Base-by-base conservation (phyloP, 2,797 vertebrate species). In the Glyptemys insculpta region DNA sequence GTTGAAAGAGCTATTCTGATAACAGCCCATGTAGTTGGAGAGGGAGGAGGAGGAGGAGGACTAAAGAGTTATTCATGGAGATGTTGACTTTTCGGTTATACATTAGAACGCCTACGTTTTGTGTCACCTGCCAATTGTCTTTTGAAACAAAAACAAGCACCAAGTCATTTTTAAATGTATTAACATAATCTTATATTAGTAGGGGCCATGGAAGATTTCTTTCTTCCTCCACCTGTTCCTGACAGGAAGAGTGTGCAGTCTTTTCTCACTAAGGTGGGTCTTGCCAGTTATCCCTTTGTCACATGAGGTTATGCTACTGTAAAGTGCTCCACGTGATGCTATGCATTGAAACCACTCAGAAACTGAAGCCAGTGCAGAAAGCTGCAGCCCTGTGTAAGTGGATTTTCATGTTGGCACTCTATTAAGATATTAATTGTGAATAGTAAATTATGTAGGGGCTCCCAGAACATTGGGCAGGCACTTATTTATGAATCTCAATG, bases 1-100 rank as follows among this genome's bases (percentile, higher is more conserved):
- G 80, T 87, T 87, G 90, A 95, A 87, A 97, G 78, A 92, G 47
- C 80, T 95, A 86, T 90, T 96, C 96, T 93, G 96, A 95, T 97
- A 91, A 87, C 54, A 95, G 93, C 86, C 54, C 37, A 47, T 88
- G 34, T 65, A 62, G 54, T 79, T 82, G 50, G 54, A 93, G 95
- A 91, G 65, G 47, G 62, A 91, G 79, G 41, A 65, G 65, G 41
- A 65, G 65, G 41, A 49, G 80, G 44, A 65, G 65, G 47, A 49
- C 29, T 89, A 4, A 76, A 76, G 93, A 82, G 86, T 95, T 96
- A 94, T 87, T 93, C 89, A 91, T 91, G 92, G 93, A 89, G 91
- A 91, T 62, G 14, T 74, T 81, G 93, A 89, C 57, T 92, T 95
- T 91, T 90, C 74, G 47, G 12, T 5, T 19, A 3, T 80, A 92